Percentiles rank a stretch among this genome's conserved stretches.
These are phyloP conservation scores for Prunella strophiata DNA, from an alignment of 2,797 vertebrate genomes.

Conservation along the genomic window DNA sequence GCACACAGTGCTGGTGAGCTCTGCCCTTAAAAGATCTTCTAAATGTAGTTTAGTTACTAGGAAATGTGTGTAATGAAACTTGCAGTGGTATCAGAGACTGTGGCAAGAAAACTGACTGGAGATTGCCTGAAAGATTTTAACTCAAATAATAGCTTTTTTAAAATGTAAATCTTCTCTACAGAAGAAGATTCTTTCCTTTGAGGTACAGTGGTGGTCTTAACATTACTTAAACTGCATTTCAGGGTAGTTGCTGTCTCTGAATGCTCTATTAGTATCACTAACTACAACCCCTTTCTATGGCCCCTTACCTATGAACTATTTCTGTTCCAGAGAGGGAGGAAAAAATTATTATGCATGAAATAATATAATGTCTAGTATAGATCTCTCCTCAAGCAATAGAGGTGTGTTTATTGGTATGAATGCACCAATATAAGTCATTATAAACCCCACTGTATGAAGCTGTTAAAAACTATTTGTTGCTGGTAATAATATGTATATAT, in stretches of 20 bases:
- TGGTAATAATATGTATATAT: not conserved
- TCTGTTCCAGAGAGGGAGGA: not conserved
- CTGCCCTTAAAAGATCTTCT: not conserved
- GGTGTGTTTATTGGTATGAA: not conserved
- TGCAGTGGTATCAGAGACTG: not conserved
- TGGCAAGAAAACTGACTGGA: not conserved
- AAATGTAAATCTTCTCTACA: not conserved
- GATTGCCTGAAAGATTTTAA: not conserved
- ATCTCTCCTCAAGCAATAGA: not conserved
- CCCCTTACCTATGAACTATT: slow-evolving; percentile 15
- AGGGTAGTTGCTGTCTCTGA: not conserved
- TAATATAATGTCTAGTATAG: not conserved
- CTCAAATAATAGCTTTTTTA: not conserved
- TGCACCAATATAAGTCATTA: not conserved
- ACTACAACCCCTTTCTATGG: not conserved
- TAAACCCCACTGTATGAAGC: not conserved
- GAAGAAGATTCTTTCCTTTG: not conserved
- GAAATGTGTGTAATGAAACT: not conserved
- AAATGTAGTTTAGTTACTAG: not conserved
- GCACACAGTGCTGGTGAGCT: not conserved
- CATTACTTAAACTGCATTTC: not conserved
- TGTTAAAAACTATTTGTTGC: not conserved
- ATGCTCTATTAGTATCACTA: not conserved
- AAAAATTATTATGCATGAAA: not conserved
- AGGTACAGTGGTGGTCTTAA: not conserved